phyloP scores from a whole-genome alignment of 2,797 vertebrate species.

The Acanthurus leucopareius region DNA sequence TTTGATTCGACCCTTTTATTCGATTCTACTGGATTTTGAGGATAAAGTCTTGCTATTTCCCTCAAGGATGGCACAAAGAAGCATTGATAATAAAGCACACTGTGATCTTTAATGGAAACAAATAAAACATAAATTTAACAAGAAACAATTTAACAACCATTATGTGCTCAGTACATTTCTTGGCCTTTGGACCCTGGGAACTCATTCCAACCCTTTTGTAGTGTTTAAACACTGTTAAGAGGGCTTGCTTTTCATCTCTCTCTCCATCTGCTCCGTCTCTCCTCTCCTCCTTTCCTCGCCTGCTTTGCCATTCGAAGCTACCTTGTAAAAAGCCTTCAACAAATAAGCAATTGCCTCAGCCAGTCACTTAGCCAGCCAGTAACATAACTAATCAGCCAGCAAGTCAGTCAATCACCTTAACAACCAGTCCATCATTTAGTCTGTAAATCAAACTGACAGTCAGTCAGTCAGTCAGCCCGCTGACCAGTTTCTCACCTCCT shows the following conservation, averaged over 20 bases:
- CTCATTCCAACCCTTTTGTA: constrained; percentile 46
- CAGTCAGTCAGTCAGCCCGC: constrained; percentile 59
- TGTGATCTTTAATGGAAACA: constrained; percentile 70
- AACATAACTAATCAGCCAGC: constrained; percentile 71
- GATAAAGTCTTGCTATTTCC: constrained; percentile 47
- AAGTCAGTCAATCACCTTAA: constrained; percentile 75
- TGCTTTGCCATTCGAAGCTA: constrained; percentile 27
- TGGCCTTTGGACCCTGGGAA: constrained; percentile 61
- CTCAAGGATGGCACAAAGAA: constrained; percentile 45
- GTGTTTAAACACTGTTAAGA: constrained; percentile 62
- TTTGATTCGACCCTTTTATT: constrained; percentile 57
- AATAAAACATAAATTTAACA: constrained; percentile 72
- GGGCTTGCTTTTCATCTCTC: constrained; percentile 16
- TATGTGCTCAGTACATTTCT: constrained; percentile 54
- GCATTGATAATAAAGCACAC: constrained; percentile 63
- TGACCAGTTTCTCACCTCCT: constrained; percentile 57
- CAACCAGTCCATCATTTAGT: constrained; percentile 71
- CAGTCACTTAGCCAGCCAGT: constrained; percentile 65
- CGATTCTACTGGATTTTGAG: constrained; percentile 40
- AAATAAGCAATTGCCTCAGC: constrained; percentile 58
- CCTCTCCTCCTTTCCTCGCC: not conserved
- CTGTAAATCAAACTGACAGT: constrained; percentile 63
- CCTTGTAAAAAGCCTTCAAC: constrained; percentile 65
- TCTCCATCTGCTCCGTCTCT: constrained; percentile 10
- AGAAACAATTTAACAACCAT: constrained; percentile 70